Base-by-base conservation (phyloP, 2,797 vertebrate genomes). In the Hyperoplus immaculatus region DNA sequence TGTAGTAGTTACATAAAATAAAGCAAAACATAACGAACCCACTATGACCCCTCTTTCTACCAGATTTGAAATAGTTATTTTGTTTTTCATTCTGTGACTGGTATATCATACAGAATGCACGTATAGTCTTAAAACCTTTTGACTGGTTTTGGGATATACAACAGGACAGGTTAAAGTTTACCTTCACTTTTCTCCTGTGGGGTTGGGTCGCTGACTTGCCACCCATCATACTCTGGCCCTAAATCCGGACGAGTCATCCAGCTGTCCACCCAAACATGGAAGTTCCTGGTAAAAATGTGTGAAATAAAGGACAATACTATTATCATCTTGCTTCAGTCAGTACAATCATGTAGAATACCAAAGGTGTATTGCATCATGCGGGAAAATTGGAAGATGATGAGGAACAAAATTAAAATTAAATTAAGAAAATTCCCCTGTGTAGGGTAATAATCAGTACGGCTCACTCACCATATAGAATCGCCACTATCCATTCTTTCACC, bases 131-230 rank as follows among this genome's bases (percentile, higher is more conserved):
- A 16, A 14, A n/a, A 21, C 18, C 7, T 39, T 41, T 58, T 39
- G 14, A 16, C 55, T 41, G 36, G 0, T 57, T 59, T 29, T n/a
- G 14, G 3, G n/a, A 58, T 16, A 36, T 38, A 36, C 5, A 66
- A 50, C 5, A 41, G 2, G 8, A 39, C 8, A 41, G 36, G 21
- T 42, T 9, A 67, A 54, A 58, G 21, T 60, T 82, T 78, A 97
- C 97, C 96, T 79, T 96, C 96, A 0, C 97, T 97, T 72, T 86
- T 96, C 89, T 98, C 97, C 90, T 98, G 97, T 0, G 97, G 97
- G 0, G 97, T 98, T 0, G 97, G 96, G 83, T 98, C 97, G 47
- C 96, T 91, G 9, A 65, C 93, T 87, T 98, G 97, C 97, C 97
- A 98, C 8, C 97, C 97, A 0, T 95, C 88, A 0, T 90, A 97